Conservation (phyloP, 2,797 vertebrate species). For the Lateolabrax maculatus region DNA sequence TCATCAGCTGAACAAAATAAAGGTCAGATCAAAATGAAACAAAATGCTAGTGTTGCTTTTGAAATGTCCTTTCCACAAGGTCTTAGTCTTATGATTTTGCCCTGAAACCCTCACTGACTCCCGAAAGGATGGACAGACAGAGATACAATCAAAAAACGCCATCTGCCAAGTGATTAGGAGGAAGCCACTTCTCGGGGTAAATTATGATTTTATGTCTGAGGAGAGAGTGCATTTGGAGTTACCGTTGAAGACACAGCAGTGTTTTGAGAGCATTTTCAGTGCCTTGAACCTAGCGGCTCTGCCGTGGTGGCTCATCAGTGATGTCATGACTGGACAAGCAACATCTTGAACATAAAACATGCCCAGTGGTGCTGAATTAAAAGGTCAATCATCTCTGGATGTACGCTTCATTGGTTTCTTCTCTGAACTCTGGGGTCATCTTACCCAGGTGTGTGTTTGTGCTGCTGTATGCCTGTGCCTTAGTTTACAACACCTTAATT, state of each 20-base stretch:
- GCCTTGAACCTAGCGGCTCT: slow-evolving; percentile 29
- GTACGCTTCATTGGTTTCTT: slow-evolving; percentile 35
- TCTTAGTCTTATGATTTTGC: background rate
- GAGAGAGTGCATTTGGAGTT: slow-evolving; percentile 6
- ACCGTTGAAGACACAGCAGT: background rate
- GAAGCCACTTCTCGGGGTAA: background rate
- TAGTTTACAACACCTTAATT: background rate
- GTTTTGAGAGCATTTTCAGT: slow-evolving; percentile 10
- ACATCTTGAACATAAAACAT: slow-evolving; percentile 55
- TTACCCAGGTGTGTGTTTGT: slow-evolving; percentile 59
- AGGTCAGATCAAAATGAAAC: too few species aligned
- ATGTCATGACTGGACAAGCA: slow-evolving; percentile 57
- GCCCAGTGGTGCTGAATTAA: slow-evolving; percentile 45
- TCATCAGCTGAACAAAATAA: too few species aligned
- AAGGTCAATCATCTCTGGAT: slow-evolving; percentile 56
- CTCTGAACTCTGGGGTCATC: slow-evolving; percentile 32
- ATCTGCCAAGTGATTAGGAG: too few species aligned
- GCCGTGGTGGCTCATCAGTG: slow-evolving; percentile 54
- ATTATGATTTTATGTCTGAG: background rate
- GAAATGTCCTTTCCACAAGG: too few species aligned
- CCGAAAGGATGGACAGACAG: background rate
- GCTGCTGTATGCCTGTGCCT: background rate
- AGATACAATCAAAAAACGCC: too few species aligned
- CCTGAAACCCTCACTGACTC: background rate
- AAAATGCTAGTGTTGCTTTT: too few species aligned